Evolutionary conservation across 2,888 invertebrate species (phyloP).

Genomic region (Allacma fusca): DNA sequence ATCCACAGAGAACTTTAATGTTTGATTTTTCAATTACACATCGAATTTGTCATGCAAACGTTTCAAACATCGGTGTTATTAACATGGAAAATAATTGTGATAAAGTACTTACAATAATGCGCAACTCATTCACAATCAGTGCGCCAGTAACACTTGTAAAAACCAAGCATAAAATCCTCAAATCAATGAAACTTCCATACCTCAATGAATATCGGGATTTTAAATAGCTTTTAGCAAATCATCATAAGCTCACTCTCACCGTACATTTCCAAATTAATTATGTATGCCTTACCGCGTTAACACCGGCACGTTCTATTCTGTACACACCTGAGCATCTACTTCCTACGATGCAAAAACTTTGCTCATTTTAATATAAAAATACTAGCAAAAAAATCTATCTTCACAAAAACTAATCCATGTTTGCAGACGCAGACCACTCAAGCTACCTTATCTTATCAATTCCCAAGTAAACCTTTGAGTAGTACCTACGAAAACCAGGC

Average conservation of each 20-base stretch:
- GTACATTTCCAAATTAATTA: too few relatives aligned
- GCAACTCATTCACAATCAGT: too few relatives aligned
- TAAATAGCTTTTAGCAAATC: too few relatives aligned
- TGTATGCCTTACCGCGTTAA: background rate
- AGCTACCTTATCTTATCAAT: background rate
- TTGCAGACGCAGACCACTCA: background rate
- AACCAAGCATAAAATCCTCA: too few relatives aligned
- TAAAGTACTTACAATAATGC: too few relatives aligned
- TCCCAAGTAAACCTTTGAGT: background rate
- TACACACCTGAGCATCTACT: background rate
- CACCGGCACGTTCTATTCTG: background rate
- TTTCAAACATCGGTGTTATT: background rate
- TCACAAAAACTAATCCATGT: background rate
- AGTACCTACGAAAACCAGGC: too few relatives aligned
- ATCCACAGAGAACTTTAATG: background rate
- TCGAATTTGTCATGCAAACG: background rate
- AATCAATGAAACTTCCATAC: too few relatives aligned
- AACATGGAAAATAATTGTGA: background rate
- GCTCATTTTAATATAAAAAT: background rate
- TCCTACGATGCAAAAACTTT: background rate
- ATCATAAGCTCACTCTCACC: too few relatives aligned
- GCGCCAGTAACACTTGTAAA: too few relatives aligned
- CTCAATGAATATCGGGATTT: too few relatives aligned
- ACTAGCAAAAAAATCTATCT: background rate
- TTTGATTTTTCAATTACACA: constrained; percentile 10